phyloP scores from a whole-genome alignment of 1,140 invertebrate species.

The Neelides sp. region DNA sequence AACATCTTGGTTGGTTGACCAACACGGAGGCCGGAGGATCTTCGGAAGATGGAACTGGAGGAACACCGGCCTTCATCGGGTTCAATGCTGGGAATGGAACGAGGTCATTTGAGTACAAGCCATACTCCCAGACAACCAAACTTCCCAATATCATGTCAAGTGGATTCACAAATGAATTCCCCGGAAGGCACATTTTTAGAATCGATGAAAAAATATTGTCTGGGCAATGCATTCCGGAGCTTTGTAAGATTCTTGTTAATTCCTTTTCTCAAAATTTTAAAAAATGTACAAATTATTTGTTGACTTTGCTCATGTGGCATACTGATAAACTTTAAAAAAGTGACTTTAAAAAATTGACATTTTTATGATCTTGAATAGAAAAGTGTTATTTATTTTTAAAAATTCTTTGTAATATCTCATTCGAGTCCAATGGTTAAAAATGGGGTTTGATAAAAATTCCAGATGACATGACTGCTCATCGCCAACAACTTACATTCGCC shows the following conservation, averaged over 20 bases:
- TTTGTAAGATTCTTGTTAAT: too few relatives aligned
- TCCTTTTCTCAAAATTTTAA: too few relatives aligned
- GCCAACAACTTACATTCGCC: conserved; percentile 69
- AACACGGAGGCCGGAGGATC: conserved; percentile 80
- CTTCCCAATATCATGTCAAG: conserved; percentile 63
- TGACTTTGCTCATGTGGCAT: too few relatives aligned
- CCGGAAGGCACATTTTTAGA: conserved; percentile 79
- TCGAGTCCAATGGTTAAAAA: too few relatives aligned
- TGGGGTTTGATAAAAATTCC: too few relatives aligned
- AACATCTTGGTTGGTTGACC: conserved; percentile 71
- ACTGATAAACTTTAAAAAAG: too few relatives aligned
- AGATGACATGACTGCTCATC: conserved; percentile 25
- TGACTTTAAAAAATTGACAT: too few relatives aligned
- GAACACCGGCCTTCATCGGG: conserved; percentile 68
- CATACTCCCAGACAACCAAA: conserved; percentile 76
- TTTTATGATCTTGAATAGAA: too few relatives aligned
- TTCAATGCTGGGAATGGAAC: conserved; percentile 92
- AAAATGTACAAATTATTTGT: too few relatives aligned
- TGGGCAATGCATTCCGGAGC: conserved; percentile 54
- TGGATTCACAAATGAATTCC: conserved; percentile 73
- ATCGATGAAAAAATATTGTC: conserved; percentile 85
- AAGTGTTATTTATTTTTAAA: too few relatives aligned
- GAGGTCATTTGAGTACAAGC: conserved; percentile 69
- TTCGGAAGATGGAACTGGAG: conserved; percentile 69
- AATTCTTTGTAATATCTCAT: too few relatives aligned